Base-by-base conservation (phyloP, 2,797 vertebrate species). In the Neostethus bicornis region DNA sequence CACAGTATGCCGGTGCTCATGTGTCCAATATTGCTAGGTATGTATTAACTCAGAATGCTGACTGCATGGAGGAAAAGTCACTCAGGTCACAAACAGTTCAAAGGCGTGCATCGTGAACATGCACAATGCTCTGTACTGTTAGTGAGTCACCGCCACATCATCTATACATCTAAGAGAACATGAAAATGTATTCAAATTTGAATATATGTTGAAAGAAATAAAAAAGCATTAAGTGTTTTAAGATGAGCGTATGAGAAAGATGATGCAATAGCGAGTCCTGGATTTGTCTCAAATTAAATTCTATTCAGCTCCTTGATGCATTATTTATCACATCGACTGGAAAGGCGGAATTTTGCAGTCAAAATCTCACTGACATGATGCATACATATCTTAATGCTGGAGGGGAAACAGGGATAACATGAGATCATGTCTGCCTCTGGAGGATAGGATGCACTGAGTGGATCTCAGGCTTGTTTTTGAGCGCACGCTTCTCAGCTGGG, bases 361-460 rank as follows among this genome's bases (percentile, higher is more conserved):
- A 72, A 70, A 66, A 54, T 80, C 71, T 85, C 75, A 70, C 67
- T 80, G 81, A 86, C 79, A 80, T 79, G 75, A 81, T 80, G 77
- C 73, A 75, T 73, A 64, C 77, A 75, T 70, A 71, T 61, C 78
- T 85, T 78, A 67, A 84, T 83, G 85, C 86, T 89, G 77, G 11
- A 16, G 79, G 84, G 77, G 64, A 85, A 85, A 81, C 87, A 86
- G 59, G 78, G 78, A 87, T 83, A 89, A 90, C 88, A 88, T 84
- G 75, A 88, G 84, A 89, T 90, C 86, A 89, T 87, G 79, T 70
- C 68, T 75, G 63, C 66, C 85, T 86, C 85, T 73, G 37, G 85
- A 89, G 85, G 76, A 16, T 47, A 43, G 55, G 59, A 67, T 77
- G 42, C 69, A 58, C 51, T 34, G 70, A 54, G 72, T 71, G 76